Evolutionary conservation across 2,113 vertebrate species (phyloP).

Genomic region (Epinephelus fuscoguttatus): DNA sequence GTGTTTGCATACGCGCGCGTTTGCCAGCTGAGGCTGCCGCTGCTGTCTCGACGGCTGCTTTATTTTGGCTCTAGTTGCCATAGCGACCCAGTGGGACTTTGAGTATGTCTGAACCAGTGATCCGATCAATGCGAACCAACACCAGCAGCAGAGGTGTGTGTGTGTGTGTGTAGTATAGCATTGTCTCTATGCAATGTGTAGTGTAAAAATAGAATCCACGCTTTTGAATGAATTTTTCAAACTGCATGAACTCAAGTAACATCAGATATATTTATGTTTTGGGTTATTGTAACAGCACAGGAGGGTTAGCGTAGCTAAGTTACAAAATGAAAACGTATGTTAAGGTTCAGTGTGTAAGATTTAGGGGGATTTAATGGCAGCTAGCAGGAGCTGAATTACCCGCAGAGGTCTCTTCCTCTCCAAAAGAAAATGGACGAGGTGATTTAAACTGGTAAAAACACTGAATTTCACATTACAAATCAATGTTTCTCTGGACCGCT

Average conservation of each 20-base stretch:
- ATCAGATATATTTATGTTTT: not conserved
- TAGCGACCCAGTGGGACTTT: slow-evolving; percentile 78
- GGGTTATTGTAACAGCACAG: not conserved
- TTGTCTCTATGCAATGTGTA: not conserved
- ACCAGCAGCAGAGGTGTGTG: slow-evolving; percentile 39
- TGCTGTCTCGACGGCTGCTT: slow-evolving; percentile 73
- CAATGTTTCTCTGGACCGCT: too few species aligned
- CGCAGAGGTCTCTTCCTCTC: too few species aligned
- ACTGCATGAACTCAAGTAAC: not conserved
- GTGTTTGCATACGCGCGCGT: not conserved
- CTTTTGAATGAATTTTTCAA: not conserved
- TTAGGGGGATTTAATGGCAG: too few species aligned
- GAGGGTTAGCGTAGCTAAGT: not conserved
- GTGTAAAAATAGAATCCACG: not conserved
- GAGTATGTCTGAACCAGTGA: slow-evolving; percentile 66
- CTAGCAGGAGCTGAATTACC: too few species aligned
- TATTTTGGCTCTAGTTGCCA: slow-evolving; percentile 80
- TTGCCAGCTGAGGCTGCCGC: slow-evolving; percentile 63
- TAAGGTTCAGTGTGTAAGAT: too few species aligned
- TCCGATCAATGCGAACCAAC: slow-evolving; percentile 56
- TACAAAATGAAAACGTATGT: slow-evolving; percentile 11
- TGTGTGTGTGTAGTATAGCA: not conserved
- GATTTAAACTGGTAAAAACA: too few species aligned
- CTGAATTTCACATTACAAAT: too few species aligned
- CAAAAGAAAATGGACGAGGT: too few species aligned